Percentiles rank a stretch among this genome's conserved stretches.
Conservation (phyloP, 1,140 invertebrate genomes). For the Pygmarrhopalites habei region DNA sequence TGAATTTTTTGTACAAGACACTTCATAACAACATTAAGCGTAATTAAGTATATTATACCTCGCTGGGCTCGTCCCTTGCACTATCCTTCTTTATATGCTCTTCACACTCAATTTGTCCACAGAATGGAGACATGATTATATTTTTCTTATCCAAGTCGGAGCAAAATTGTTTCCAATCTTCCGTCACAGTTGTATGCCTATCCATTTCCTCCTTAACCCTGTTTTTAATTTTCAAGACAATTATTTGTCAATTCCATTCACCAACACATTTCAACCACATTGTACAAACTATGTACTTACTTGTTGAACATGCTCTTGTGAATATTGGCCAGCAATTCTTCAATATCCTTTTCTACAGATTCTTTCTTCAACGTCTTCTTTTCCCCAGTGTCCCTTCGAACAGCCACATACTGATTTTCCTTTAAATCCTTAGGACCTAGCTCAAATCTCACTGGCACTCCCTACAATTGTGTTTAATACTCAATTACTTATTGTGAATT, state of each 20-base stretch:
- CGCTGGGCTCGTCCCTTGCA: slow-evolving; percentile 62
- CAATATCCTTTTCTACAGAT: slow-evolving; percentile 52
- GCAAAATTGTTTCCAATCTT: slow-evolving; percentile 76
- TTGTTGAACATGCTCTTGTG: slow-evolving; percentile 71
- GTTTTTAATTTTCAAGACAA: too few relatives aligned
- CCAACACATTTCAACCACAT: too few relatives aligned
- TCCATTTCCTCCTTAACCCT: slow-evolving; percentile 76
- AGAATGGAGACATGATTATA: slow-evolving; percentile 90
- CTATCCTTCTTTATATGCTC: slow-evolving; percentile 94
- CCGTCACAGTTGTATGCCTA: slow-evolving; percentile 59
- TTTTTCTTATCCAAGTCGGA: slow-evolving; percentile 75
- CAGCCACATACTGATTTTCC: slow-evolving; percentile 76
- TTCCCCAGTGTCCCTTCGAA: slow-evolving; percentile 77
- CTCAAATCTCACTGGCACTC: slow-evolving; percentile 92
- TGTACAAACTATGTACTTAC: too few relatives aligned
- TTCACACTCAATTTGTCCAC: slow-evolving; percentile 81
- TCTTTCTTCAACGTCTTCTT: slow-evolving; percentile 63
- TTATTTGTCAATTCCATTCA: too few relatives aligned
- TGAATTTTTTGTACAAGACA: too few relatives aligned
- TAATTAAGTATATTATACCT: too few relatives aligned
- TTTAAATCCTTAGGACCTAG: slow-evolving; percentile 92
- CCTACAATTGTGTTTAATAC: slow-evolving; percentile 47
- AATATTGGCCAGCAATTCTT: slow-evolving; percentile 67
- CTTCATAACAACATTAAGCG: too few relatives aligned
- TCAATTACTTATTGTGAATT: neutral